phyloP scores from a whole-genome alignment of 2,888 invertebrate genomes.

The Pherbina coryleti region DNA sequence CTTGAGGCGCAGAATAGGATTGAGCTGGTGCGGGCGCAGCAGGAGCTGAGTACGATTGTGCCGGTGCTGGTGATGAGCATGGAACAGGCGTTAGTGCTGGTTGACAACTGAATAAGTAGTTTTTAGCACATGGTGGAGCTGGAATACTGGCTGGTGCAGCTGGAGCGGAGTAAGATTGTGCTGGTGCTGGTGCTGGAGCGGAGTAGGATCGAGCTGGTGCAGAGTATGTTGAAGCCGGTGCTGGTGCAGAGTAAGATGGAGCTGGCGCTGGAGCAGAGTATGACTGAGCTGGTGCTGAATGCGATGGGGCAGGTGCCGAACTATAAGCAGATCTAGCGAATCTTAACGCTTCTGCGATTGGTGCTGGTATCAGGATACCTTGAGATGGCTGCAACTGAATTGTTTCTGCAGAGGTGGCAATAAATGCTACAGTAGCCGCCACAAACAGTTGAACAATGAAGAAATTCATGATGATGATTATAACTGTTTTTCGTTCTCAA shows the following conservation, averaged over 20 bases:
- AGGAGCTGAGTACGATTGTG: conserved; percentile 45
- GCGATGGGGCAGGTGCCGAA: conserved; percentile 42
- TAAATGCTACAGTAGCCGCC: conserved; percentile 25
- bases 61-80: conserved; percentile 55
- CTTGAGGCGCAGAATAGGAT: conserved; percentile 45
- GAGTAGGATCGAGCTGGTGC: not conserved
- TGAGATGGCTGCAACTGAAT: conserved; percentile 62
- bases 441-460: not conserved
- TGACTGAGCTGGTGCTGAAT: conserved; percentile 44
- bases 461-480: conserved; percentile 11
- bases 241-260: conserved; percentile 6
- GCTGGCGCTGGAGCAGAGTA: conserved; percentile 10
- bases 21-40: conserved; percentile 11
- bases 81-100: conserved; percentile 61
- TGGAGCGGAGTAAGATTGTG: conserved; percentile 26
- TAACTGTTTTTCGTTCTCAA: not conserved
- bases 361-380: conserved; percentile 63
- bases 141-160: conserved; percentile 44
- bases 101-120: conserved; percentile 64
- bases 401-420: conserved; percentile 47
- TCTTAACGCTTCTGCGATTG: conserved; percentile 60
- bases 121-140: conserved; percentile 61
- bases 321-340: conserved; percentile 29
- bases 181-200: conserved; percentile 26
- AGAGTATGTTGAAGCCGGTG: not conserved